Percentiles rank a stretch among this genome's conserved stretches.
Conservation (phyloP, 2,888 invertebrate genomes). For the Parnassius smintheus region DNA sequence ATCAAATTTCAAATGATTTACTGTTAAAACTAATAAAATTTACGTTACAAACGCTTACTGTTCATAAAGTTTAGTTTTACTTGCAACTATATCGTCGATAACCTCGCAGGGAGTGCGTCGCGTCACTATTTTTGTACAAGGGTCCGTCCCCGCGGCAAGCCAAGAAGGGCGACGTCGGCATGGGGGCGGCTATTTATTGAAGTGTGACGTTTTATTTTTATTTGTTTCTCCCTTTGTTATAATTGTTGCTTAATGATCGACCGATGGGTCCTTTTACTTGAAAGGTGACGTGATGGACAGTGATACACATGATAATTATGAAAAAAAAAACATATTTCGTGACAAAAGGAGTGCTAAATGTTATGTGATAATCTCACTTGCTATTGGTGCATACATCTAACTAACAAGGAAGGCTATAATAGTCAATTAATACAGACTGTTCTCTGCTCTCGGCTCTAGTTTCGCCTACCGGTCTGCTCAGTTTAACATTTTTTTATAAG, state of each 20-base stretch:
- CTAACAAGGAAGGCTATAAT: too few relatives aligned
- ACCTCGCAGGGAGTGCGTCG: slow-evolving; percentile 25
- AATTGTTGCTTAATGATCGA: slow-evolving; percentile 69
- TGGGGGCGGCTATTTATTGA: slow-evolving; percentile 63
- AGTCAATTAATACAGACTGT: too few relatives aligned
- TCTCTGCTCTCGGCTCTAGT: too few relatives aligned
- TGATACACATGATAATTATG: neutral
- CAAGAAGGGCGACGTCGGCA: slow-evolving; percentile 36
- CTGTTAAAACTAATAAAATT: too few relatives aligned
- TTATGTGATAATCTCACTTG: too few relatives aligned
- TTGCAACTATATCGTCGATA: slow-evolving; percentile 47
- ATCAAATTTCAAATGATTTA: too few relatives aligned
- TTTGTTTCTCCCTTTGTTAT: slow-evolving; percentile 62
- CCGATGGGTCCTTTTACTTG: slow-evolving; percentile 23
- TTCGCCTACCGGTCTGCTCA: too few relatives aligned
- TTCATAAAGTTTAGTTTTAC: slow-evolving; percentile 40
- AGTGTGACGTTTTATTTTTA: slow-evolving; percentile 69
- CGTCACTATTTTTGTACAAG: slow-evolving; percentile 52
- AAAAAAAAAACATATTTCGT: too few relatives aligned
- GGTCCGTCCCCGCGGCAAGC: slow-evolving; percentile 55
- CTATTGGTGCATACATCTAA: too few relatives aligned
- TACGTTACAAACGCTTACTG: neutral
- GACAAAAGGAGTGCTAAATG: too few relatives aligned
- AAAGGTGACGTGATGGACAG: slow-evolving; percentile 24
- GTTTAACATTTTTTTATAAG: too few relatives aligned